Percentiles rank a stretch among this genome's conserved stretches.
phyloP scores from a whole-genome alignment of 2,888 invertebrate genomes.

The Cheilosia variabilis region DNA sequence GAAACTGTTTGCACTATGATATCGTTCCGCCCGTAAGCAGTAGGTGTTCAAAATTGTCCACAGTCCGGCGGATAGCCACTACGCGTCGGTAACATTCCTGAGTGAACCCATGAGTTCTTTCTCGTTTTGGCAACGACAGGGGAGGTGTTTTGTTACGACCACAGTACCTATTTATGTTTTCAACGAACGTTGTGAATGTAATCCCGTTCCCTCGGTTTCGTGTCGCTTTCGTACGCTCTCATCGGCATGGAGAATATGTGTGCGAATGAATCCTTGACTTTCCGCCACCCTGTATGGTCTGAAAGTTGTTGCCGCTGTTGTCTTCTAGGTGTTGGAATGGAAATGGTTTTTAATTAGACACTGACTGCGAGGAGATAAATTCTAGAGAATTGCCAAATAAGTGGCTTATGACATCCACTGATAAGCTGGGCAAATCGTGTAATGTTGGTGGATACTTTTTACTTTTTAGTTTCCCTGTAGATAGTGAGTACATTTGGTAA shows the following conservation, averaged over 20 bases:
- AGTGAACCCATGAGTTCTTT: no score
- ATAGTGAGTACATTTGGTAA: not conserved
- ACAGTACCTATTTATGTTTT: conserved; percentile 40
- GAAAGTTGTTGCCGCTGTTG: conserved; percentile 26
- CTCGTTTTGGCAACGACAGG: not conserved
- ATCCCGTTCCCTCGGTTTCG: not conserved
- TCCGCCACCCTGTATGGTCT: not conserved
- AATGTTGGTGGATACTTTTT: no score
- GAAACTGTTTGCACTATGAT: conserved; percentile 14
- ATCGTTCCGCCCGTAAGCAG: not conserved
- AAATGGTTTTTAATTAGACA: conserved; percentile 69
- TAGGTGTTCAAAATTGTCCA: no score
- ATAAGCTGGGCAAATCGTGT: conserved; percentile 56
- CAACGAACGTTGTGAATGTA: conserved; percentile 36
- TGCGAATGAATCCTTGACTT: conserved; percentile 2
- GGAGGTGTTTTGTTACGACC: conserved; percentile 10
- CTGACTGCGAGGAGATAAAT: conserved; percentile 58
- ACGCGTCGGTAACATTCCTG: no score
- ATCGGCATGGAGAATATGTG: conserved; percentile 44
- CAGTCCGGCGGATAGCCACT: no score
- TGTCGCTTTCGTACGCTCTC: conserved; percentile 17
- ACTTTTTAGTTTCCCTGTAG: not conserved
- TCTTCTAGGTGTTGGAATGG: conserved; percentile 19
- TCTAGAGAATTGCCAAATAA: conserved; percentile 67
- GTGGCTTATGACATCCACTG: conserved; percentile 69